Base-by-base conservation (phyloP, 2,113 vertebrate species). In the Lagopus muta region DNA sequence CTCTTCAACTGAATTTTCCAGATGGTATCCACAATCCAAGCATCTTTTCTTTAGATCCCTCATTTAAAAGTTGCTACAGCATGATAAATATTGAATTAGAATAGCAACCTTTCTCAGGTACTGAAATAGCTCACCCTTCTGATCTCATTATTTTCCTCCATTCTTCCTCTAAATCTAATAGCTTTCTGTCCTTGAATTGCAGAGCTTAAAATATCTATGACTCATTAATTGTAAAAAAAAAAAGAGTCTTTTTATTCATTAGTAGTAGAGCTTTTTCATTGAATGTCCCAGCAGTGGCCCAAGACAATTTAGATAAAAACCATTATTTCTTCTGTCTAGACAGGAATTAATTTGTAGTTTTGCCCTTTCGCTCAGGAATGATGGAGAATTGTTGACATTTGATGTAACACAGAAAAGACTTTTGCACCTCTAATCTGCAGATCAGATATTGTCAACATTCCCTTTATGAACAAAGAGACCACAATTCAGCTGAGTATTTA, bases 131-230 rank as follows among this genome's bases (percentile, higher is more conserved):
- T 92, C 72, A 82, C 84, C 74, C 72, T 82, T 96, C 73, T 95
- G 78, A 94, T 97, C 93, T 96, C 81, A 94, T 95, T 97, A 90
- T 95, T 91, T 93, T 94, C 86, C 55, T 66, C 64, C 47, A 85
- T 94, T 96, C 79, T 95, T 95, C 64, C 74, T 89, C 92, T 93
- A 58, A 92, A 79, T 86, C 71, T 93, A 82, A 95, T 62, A 81
- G 52, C 72, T 96, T 97, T 93, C 76, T 67, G 61, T 91, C 88
- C 65, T 88, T 8, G 8, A 81, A 88, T 78, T 95, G 61, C 76
- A 83, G 91, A 48, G 82, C 94, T 93, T 96, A 94, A 97, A 97
- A 94, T 96, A 97, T 94, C 93, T 73, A 61, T 91, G 91, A 92
- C 90, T 95, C 90, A 96, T 94, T 97, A 96, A 88, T 78, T 91